Evolutionary conservation across 2,113 vertebrate species (phyloP), one percentile per base, ranked within the genome.

Genomic region (Dasyornis broadbenti): DNA sequence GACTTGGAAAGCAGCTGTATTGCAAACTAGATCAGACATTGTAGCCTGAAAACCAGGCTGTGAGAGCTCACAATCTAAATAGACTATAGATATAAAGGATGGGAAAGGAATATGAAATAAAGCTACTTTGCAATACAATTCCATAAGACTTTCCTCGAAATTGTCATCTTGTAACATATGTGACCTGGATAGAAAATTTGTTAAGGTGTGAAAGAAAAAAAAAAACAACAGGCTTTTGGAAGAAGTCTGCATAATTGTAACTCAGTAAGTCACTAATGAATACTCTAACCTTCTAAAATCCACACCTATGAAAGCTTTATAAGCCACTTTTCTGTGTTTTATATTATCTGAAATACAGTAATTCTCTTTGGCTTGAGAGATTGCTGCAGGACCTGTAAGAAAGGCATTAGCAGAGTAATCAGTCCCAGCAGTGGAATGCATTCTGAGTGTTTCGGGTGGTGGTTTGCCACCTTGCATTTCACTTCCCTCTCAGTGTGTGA

Each of bases 191-290:
- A 71, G 56, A 91, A 84, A 76, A 86, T 76, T 13, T 44, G 9
- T 35, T 37, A 33, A 86, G 30, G 20, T 6, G 4, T 13, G 26
- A 8, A 15, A 4, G 9, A 15, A 4, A 28, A 26, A 33, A 19
- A 54, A 19, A 53, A 35, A 39, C n/a, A n/a, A n/a, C n/a, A 19
- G 6, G 11, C 15, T 64, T 66, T 86, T 63, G 31, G n/a, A 60
- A 57, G 59, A 83, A 31, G 4, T 28, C 17, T 72, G 4, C 0
- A 0, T 47, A 59, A 66, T 59, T 63, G 3, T 60, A 81, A 42
- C 15, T 78, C 7, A 1, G 4, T 35, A 20, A 86, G 14, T 65
- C 54, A 49, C 22, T 65, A 63, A 19, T 40, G 20, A 80, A n/a
- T 57, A 39, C 19, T 50, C 23, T 37, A n/a, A 31, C 20, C 10